Evolutionary conservation across 2,888 invertebrate species (phyloP), one percentile per base, ranked within the genome.

Genomic region (Xanthorhoe designata): DNA sequence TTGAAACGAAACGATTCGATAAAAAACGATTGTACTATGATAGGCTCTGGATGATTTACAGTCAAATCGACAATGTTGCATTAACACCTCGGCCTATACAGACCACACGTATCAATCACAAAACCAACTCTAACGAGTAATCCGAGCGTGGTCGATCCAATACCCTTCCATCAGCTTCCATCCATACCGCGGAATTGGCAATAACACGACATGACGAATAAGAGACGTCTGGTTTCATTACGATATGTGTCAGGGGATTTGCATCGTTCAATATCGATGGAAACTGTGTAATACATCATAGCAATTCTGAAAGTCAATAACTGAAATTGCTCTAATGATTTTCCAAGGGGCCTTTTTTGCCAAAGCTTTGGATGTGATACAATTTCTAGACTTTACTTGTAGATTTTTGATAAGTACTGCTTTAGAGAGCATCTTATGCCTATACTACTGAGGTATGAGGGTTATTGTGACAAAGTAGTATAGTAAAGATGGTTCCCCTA

Each of bases 131-230:
- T 49, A 54, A 17, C 58, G 45, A 57, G 58, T 58, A 38, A 60
- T 64, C 51, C 35, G 64, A 65, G 29, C 62, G 52, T 60, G 67
- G 63, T 66, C 67, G 70, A 70, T 70, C 70, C 62, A 70, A 66
- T 66, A 55, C 17, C 51, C 61, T 32, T 60, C 51, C 61, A 60
- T 69, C 57, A 65, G 38, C 38, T 13, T 47, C 47, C 13, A 67
- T 69, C 69, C 66, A 69, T 73, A 66, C 65, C 55, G 35, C 61
- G 66, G 69, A 68, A 75, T 78, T 75, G 74, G 61, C 75, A 74
- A 54, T 67, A 17, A 13, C 10, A 38, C 42, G 51, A 7, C 24
- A 35, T 55, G 15, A 63, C 57, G 53, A 53, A 63, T 52, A 52
- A 38, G 64, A 19, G 49, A 58, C 53, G 29, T 53, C 53, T 24